Percentiles rank a stretch among this genome's conserved stretches.
These are phyloP conservation scores for Empis stercorea DNA, from an alignment of 2,888 invertebrate species.

Conservation along the genomic window DNA sequence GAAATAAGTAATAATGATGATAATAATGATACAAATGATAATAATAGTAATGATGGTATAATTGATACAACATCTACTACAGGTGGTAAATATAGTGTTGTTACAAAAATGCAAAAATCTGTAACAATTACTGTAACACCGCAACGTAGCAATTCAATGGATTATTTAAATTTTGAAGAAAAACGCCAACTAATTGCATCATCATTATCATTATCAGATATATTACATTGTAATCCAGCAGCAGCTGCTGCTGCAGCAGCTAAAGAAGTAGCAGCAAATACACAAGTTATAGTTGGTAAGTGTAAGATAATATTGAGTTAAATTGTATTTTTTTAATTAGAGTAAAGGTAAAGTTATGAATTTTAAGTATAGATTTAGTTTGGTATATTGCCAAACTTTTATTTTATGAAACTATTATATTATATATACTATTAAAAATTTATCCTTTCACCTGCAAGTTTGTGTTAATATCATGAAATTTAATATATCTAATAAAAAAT, in stretches of 20 bases:
- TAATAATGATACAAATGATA: neutral
- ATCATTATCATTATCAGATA: slow-evolving; percentile 74
- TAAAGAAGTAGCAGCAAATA: slow-evolving; percentile 39
- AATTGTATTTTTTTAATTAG: too few relatives aligned
- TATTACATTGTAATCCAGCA: slow-evolving; percentile 57
- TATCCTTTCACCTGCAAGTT: too few relatives aligned
- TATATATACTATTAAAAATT: too few relatives aligned
- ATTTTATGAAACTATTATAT: too few relatives aligned
- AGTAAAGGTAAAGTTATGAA: too few relatives aligned
- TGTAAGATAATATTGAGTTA: too few relatives aligned
- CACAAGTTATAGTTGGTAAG: slow-evolving; percentile 27
- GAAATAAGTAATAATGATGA: neutral
- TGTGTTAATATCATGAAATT: too few relatives aligned
- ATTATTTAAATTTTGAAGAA: slow-evolving; percentile 84
- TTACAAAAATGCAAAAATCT: slow-evolving; percentile 41
- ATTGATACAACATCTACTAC: neutral
- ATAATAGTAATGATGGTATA: neutral
- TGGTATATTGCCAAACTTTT: too few relatives aligned
- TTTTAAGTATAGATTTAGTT: too few relatives aligned
- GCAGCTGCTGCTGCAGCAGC: slow-evolving; percentile 36
- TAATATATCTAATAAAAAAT: too few relatives aligned
- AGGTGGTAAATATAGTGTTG: slow-evolving; percentile 29
- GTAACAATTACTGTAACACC: slow-evolving; percentile 54
- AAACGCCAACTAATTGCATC: slow-evolving; percentile 81
- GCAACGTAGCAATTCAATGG: slow-evolving; percentile 70